Base-by-base conservation (phyloP, 2,113 vertebrate genomes). In the Cisticola juncidis region DNA sequence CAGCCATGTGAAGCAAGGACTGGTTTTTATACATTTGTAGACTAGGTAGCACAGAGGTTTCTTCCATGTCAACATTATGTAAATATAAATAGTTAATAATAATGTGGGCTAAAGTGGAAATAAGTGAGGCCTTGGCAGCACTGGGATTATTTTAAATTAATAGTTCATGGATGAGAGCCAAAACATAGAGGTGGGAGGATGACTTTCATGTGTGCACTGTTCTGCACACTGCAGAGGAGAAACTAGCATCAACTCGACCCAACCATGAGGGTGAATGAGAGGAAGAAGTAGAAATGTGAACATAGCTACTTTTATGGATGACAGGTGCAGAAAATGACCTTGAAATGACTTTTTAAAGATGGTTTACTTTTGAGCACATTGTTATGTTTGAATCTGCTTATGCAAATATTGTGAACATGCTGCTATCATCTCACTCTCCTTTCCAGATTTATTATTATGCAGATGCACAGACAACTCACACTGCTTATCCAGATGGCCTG, bases 371-470 rank as follows among this genome's bases (percentile, higher is more conserved):
- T 71, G 93, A 91, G 57, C n/a, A 70, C 17, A 31, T 36, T 87
- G 40, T 56, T 90, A 47, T 31, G 16, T 20, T 44, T 82, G 74
- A 95, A 94, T 90, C 18, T 88, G 44, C 23, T 82, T 94, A 88
- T 91, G 83, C 53, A 87, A 84, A 92, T 87, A 60, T 8, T 68
- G n/a, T 66, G 31, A 92, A 68, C 35, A 24, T 38, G 48, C 44
- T 79, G 44, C 54, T 73, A 66, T 71, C 47, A 29, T 51, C 88
- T 86, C 38, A 61, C 44, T 91, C 21, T 82, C 20, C 51, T 92
- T 92, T 92, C 44, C 96, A 99, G 98, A 96, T 98, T 76, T 98
- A 98, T 96, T 97, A 97, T 78, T 98, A 98, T 44, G 95, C 97
- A 73, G 92, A 96, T 35, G 88, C 98, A 64, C 94, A 97, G 93